A percentile compares a stretch with the other conserved stretches of the same genome.
Conservation (phyloP, 2,888 invertebrate genomes). For the Lithophane socia region DNA sequence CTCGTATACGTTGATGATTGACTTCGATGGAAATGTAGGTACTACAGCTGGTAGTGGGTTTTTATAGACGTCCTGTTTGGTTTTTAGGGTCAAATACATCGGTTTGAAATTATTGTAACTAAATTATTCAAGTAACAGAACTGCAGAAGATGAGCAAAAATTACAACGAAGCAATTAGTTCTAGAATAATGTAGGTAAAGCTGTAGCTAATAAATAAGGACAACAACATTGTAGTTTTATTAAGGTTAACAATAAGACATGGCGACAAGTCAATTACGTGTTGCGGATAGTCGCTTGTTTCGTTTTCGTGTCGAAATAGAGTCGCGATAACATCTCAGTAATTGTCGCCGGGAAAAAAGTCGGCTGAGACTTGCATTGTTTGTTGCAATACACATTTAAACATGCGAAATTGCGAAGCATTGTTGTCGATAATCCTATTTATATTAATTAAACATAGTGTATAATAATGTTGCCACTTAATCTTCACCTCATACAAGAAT, state of each 20-base stretch:
- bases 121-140: background rate
- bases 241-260: constrained; percentile 67
- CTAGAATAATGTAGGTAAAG: constrained; percentile 7
- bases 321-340: constrained; percentile 62
- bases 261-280: constrained; percentile 70
- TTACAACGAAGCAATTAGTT: constrained; percentile 4
- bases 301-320: constrained; percentile 60
- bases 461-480: background rate
- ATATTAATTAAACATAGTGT: constrained; percentile 6
- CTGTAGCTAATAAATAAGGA: background rate
- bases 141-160: background rate
- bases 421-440: constrained; percentile 27
- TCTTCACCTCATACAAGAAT: constrained; percentile 20
- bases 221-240: constrained; percentile 39
- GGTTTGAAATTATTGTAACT: background rate
- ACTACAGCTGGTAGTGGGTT: background rate
- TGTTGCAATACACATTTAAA: constrained; percentile 44
- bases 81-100: too few species aligned
- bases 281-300: constrained; percentile 55
- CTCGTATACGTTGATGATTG: constrained; percentile 36
- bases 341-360: constrained; percentile 49
- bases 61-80: background rate
- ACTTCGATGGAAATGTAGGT: constrained; percentile 7
- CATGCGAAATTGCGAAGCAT: constrained; percentile 32
- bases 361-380: constrained; percentile 50